Evolutionary conservation across 2,797 vertebrate species (phyloP).

Genomic region (Sciurus vulgaris): DNA sequence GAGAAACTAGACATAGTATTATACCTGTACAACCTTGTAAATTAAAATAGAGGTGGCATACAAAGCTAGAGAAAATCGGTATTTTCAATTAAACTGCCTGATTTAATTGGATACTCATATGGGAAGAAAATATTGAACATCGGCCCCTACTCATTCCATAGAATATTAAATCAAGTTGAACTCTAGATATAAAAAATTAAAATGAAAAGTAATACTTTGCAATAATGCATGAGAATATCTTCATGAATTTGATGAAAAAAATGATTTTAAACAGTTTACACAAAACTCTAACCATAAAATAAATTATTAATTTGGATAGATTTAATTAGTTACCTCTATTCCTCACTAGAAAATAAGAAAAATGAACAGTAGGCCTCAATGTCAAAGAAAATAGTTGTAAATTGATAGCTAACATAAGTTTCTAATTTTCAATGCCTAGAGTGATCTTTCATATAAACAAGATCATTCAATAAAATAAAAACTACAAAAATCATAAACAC

Average conservation of each 20-base stretch:
- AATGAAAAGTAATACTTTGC: neutral
- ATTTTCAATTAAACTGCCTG: neutral
- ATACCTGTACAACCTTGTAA: neutral
- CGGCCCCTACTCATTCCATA: neutral
- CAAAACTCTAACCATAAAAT: neutral
- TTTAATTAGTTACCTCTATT: neutral
- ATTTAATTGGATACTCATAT: neutral
- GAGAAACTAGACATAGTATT: neutral
- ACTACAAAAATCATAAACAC: neutral
- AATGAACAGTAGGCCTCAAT: neutral
- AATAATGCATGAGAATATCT: neutral
- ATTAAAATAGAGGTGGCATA: neutral
- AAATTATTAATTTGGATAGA: neutral
- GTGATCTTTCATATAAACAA: neutral
- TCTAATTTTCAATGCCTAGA: neutral
- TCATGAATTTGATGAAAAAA: neutral
- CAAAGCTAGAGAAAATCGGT: neutral
- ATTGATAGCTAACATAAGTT: neutral
- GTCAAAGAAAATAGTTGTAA: neutral
- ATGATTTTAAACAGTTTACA: neutral
- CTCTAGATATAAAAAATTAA: neutral
- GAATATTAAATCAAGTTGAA: neutral
- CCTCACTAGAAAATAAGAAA: neutral
- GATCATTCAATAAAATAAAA: neutral
- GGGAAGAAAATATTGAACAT: neutral